Conservation (phyloP, 1,140 invertebrate species). For the Mylabris phalerata region DNA sequence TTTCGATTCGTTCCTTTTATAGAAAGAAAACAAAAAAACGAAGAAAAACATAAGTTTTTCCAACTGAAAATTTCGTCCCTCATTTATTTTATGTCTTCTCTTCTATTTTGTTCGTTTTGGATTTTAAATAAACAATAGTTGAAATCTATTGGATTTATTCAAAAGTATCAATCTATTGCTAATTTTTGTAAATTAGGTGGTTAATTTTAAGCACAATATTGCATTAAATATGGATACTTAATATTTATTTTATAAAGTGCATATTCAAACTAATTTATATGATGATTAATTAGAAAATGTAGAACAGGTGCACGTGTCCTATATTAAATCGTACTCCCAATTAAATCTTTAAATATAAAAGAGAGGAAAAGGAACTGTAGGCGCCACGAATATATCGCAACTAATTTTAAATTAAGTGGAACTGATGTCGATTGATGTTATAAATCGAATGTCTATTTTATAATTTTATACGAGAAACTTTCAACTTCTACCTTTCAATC, state of each 20-base stretch:
- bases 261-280: conserved; percentile 33
- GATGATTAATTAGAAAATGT: conserved; percentile 33
- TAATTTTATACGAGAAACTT: no score
- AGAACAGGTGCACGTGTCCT: conserved; percentile 34
- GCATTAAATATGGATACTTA: conserved; percentile 22
- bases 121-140: conserved; percentile 22
- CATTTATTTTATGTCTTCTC: background rate
- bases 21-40: conserved; percentile 18
- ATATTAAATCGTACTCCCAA: conserved; percentile 37
- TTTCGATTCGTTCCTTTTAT: conserved; percentile 17
- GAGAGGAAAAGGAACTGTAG: background rate
- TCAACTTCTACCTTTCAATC: no score
- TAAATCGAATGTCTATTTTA: no score
- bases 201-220: background rate
- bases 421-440: no score
- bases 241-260: conserved; percentile 33
- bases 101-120: background rate
- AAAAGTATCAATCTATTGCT: conserved; percentile 20
- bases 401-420: conserved; percentile 2
- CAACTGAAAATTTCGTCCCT: background rate
- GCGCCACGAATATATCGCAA: conserved; percentile 11
- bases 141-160: conserved; percentile 27
- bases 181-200: conserved; percentile 5
- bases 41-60: background rate
- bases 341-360: conserved; percentile 14